Conservation (phyloP, 2,113 vertebrate genomes). For the Rhabdomys dilectus region DNA sequence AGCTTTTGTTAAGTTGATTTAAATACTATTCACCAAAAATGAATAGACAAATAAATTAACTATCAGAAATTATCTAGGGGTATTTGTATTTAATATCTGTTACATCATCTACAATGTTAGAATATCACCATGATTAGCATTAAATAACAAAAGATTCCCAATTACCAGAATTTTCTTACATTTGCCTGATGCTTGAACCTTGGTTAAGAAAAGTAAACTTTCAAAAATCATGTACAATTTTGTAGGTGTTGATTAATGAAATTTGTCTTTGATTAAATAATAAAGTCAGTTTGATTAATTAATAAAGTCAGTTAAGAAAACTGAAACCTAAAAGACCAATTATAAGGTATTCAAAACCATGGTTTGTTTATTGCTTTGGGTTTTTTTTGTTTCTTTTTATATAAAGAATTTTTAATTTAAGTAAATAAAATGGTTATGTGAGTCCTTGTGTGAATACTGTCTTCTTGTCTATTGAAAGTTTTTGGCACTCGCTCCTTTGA, state of each 20-base stretch:
- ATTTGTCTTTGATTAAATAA: conserved; percentile 44
- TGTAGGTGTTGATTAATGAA: background rate
- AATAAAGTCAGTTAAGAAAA: background rate
- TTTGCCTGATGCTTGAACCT: conserved; percentile 36
- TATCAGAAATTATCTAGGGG: background rate
- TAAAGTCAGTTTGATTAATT: conserved; percentile 29
- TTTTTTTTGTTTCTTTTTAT: background rate
- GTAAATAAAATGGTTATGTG: background rate
- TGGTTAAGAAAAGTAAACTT: background rate
- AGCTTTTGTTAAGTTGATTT: background rate
- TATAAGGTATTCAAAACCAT: background rate
- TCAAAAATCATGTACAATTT: background rate
- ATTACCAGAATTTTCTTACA: conserved; percentile 36
- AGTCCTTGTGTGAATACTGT: background rate
- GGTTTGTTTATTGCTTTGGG: background rate
- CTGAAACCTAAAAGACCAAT: background rate
- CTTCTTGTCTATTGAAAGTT: conserved; percentile 40
- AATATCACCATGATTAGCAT: conserved; percentile 33
- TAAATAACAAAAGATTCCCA: conserved; percentile 42
- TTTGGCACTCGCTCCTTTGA: conserved; percentile 59
- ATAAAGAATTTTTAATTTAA: background rate
- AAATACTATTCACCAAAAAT: background rate
- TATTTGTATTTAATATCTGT: conserved; percentile 43
- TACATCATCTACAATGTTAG: background rate
- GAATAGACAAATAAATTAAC: conserved; percentile 20